A percentile compares a stretch with the other conserved stretches of the same genome.
Evolutionary conservation across 2,113 vertebrate genomes (phyloP).

Genomic region (Piaya cayana): DNA sequence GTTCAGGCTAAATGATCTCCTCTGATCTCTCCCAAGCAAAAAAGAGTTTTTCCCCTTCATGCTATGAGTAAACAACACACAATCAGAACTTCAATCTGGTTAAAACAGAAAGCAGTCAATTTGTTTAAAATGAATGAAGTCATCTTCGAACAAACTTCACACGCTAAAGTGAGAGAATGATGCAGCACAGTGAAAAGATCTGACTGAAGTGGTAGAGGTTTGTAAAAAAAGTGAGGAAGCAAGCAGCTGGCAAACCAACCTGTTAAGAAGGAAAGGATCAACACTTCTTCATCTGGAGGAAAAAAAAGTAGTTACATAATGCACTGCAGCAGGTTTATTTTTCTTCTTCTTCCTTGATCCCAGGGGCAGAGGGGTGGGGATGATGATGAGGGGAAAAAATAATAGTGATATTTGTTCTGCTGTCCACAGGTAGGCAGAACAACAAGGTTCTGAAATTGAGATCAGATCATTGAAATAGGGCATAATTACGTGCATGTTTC

Average conservation of each 20-base stretch:
- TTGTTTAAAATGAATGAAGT: slow-evolving; percentile 48
- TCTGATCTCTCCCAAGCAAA: slow-evolving; percentile 22
- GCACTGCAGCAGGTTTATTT: background rate
- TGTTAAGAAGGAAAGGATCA: slow-evolving; percentile 2
- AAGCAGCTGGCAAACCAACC: slow-evolving; percentile 46
- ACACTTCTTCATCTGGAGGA: background rate
- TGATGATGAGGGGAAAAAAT: background rate
- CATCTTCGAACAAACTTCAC: slow-evolving; percentile 30
- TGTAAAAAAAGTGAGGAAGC: slow-evolving; percentile 35
- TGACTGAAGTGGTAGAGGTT: slow-evolving; percentile 50
- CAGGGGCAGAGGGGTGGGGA: no score
- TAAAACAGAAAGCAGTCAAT: slow-evolving; percentile 42
- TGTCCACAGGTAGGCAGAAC: background rate
- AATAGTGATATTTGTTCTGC: background rate
- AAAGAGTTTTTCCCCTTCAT: slow-evolving; percentile 2
- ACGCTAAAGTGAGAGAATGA: slow-evolving; percentile 3
- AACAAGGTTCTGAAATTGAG: background rate
- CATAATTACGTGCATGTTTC: background rate
- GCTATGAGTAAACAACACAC: slow-evolving; percentile 47
- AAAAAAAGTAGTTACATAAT: background rate
- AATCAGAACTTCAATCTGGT: slow-evolving; percentile 27
- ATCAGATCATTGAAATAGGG: background rate
- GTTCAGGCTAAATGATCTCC: background rate
- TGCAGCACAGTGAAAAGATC: slow-evolving; percentile 50
- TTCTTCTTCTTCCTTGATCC: background rate